A percentile compares a stretch with the other conserved stretches of the same genome.
phyloP scores from a whole-genome alignment of 2,888 invertebrate species.

The Machimus atricapillus region DNA sequence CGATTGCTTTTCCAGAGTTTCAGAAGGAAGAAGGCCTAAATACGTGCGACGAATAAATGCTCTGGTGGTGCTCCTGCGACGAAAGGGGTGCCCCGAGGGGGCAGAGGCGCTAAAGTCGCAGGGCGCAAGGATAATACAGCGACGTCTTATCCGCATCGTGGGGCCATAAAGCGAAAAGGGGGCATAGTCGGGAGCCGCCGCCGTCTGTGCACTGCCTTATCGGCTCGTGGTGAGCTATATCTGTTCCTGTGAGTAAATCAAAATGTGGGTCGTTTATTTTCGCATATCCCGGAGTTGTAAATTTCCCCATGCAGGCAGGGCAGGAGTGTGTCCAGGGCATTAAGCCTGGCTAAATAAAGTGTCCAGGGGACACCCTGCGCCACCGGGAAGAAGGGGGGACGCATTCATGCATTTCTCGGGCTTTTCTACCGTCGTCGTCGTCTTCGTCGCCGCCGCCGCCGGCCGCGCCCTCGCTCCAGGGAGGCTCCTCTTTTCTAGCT shows the following conservation, averaged over 20 bases:
- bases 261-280: conserved; percentile 33
- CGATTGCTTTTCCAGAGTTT: neutral
- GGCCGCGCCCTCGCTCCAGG: neutral
- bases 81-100: neutral
- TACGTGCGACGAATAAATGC: conserved; percentile 26
- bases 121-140: neutral
- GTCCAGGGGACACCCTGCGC: neutral
- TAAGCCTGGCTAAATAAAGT: neutral
- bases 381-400: neutral
- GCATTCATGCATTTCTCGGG: conserved; percentile 14
- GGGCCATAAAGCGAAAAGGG: neutral
- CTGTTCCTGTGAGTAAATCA: conserved; percentile 25
- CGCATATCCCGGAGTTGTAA: conserved; percentile 29
- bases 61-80: neutral
- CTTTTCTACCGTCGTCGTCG: neutral
- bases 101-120: neutral
- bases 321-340: neutral
- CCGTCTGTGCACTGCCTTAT: neutral
- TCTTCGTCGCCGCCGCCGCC: neutral
- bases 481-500: neutral
- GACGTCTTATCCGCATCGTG: conserved; percentile 17
- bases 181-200: neutral
- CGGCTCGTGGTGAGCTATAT: neutral
- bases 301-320: neutral
- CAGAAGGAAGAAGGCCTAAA: neutral